Percentiles rank a stretch among this genome's conserved stretches.
Conservation (phyloP, 1,140 invertebrate genomes). For the Parapsyche elsis region DNA sequence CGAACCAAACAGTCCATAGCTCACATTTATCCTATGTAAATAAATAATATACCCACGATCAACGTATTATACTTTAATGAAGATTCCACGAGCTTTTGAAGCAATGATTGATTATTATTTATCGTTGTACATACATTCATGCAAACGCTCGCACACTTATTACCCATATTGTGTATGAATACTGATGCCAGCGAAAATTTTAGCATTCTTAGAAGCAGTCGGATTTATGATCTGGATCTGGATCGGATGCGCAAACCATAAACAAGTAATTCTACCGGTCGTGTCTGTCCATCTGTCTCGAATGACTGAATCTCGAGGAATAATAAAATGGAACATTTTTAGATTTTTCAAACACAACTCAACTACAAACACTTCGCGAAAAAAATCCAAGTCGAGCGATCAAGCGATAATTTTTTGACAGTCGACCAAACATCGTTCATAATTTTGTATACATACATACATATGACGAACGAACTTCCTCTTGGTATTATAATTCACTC, state of each 20-base stretch:
- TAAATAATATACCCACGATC: too few relatives aligned
- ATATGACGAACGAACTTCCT: too few relatives aligned
- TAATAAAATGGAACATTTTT: not conserved
- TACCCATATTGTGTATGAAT: too few relatives aligned
- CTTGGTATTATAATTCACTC: too few relatives aligned
- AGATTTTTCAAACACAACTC: not conserved
- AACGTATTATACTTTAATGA: not conserved
- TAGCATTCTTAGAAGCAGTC: not conserved
- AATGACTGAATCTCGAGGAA: not conserved
- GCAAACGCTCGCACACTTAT: too few relatives aligned
- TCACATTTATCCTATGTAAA: too few relatives aligned
- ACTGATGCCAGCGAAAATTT: not conserved
- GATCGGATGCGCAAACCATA: not conserved
- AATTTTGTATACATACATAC: too few relatives aligned
- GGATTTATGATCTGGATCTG: not conserved
- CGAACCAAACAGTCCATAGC: too few relatives aligned
- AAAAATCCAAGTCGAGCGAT: too few relatives aligned
- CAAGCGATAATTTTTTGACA: too few relatives aligned
- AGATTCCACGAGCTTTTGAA: not conserved
- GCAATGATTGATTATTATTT: not conserved
- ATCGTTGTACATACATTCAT: too few relatives aligned
- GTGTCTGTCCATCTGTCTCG: not conserved
- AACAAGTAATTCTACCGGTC: not conserved
- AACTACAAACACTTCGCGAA: not conserved
- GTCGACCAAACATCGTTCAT: too few relatives aligned